Percentiles rank a stretch among this genome's conserved stretches.
Conservation (phyloP, 2,797 vertebrate species). For the Scomberomorus guttatus region DNA sequence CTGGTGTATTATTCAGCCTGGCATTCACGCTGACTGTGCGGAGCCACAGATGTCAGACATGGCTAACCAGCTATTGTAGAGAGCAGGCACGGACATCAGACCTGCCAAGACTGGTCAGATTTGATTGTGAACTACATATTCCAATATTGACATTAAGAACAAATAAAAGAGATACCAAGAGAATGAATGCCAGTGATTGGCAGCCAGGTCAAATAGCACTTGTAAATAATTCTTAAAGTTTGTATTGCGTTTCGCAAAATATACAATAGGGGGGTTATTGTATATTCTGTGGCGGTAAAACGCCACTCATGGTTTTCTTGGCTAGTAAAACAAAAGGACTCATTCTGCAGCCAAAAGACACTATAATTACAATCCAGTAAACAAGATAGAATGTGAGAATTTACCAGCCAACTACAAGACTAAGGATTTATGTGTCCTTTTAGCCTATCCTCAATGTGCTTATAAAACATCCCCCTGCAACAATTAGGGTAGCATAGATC, state of each 20-base stretch:
- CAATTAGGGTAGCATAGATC: conserved; percentile 80
- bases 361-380: conserved; percentile 36
- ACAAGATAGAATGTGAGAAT: conserved; percentile 50
- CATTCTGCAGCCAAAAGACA: conserved; percentile 8
- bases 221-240: conserved; percentile 11
- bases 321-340: background rate
- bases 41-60: conserved; percentile 74
- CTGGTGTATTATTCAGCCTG: conserved; percentile 74
- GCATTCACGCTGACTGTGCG: conserved; percentile 70
- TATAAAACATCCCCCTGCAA: conserved; percentile 74
- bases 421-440: conserved; percentile 75
- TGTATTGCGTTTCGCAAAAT: conserved; percentile 1
- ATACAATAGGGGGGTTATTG: background rate
- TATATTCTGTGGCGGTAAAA: background rate
- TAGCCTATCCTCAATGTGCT: conserved; percentile 64
- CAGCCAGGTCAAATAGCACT: conserved; percentile 11
- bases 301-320: background rate
- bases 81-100: conserved; percentile 70
- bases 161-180: background rate
- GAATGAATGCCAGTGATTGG: conserved; percentile 19
- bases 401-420: conserved; percentile 59
- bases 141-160: conserved; percentile 43
- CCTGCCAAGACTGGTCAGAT: conserved; percentile 62
- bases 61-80: conserved; percentile 73
- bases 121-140: conserved; percentile 59